Conservation (phyloP, 2,797 vertebrate species). For the Odontamblyopus rebecca region DNA sequence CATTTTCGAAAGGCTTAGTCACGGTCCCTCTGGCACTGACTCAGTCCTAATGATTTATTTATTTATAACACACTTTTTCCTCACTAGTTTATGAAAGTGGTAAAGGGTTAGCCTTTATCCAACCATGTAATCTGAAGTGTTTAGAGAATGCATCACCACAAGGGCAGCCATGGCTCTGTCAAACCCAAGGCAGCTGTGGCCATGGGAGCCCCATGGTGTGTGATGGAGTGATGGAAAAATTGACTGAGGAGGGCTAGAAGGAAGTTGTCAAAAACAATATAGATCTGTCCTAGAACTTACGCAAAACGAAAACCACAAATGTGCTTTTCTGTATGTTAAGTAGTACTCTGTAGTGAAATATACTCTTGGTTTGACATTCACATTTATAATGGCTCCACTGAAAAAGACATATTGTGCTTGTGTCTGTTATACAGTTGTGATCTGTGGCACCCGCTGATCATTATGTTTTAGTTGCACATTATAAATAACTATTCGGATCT, state of each 20-base stretch:
- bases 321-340: background rate
- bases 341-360: background rate
- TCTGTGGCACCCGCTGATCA: too few species aligned
- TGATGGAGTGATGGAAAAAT: background rate
- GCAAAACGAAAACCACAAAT: background rate
- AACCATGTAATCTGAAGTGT: background rate
- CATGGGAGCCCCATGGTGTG: background rate
- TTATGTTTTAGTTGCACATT: too few species aligned
- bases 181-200: background rate
- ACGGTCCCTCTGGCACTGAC: background rate
- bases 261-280: background rate
- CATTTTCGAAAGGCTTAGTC: background rate
- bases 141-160: background rate
- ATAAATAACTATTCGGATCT: too few species aligned
- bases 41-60: too few species aligned
- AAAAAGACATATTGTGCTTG: too few species aligned
- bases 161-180: background rate
- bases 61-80: background rate
- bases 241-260: background rate
- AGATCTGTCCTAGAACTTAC: background rate
- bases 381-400: background rate
- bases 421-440: too few species aligned
- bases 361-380: background rate
- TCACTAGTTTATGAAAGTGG: background rate
- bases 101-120: background rate